Evolutionary conservation across 2,113 vertebrate species (phyloP), one percentile per base, ranked within the genome.

Genomic region (Oncorhynchus tshawytscha): DNA sequence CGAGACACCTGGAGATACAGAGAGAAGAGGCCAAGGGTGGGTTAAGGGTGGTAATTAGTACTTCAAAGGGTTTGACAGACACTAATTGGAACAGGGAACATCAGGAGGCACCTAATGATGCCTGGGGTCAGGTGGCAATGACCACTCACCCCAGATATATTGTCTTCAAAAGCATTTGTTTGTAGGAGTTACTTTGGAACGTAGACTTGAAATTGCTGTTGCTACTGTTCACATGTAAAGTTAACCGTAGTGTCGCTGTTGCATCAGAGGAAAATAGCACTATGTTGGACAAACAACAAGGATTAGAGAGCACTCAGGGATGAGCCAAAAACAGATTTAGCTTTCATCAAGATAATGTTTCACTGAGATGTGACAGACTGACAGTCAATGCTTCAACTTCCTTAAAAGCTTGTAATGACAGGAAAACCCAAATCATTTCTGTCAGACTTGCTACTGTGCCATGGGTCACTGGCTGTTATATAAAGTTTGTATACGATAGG

Each of bases 1-100:
- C 97, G 89, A 99, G 94, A 90, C 98, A 99, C 92, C 98, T 96
- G 91, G 80, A 16, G 20, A 62, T 22, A 86, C 78, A 77, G 86
- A 87, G 71, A 86, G 9, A 20, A 5, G 59, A n/a, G 59, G 65
- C 16, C 8, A n/a, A 25, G 25, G 64, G n/a, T 31, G 70, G 2
- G 20, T 66, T n/a, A 16, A 9, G 62, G 71, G 24, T 76, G 75
- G 73, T 69, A n/a, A 16, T 8, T 81, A 49, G 13, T 64, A 85
- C 83, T 88, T 92, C 89, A 92, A 48, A 67, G 66, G 59, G 78
- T 83, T 84, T 85, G 85, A 90, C 76, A 77, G 80, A 79, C 72
- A 86, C 85, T 87, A 90, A 90, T 91, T 90, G 83, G 85, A 82
- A 84, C 83, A 74, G 83, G 76, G 70, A 87, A 84, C 90, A 87